A percentile compares a stretch with the other conserved stretches of the same genome.
phyloP scores from a whole-genome alignment of 2,113 vertebrate species.

The Pluvialis apricaria region DNA sequence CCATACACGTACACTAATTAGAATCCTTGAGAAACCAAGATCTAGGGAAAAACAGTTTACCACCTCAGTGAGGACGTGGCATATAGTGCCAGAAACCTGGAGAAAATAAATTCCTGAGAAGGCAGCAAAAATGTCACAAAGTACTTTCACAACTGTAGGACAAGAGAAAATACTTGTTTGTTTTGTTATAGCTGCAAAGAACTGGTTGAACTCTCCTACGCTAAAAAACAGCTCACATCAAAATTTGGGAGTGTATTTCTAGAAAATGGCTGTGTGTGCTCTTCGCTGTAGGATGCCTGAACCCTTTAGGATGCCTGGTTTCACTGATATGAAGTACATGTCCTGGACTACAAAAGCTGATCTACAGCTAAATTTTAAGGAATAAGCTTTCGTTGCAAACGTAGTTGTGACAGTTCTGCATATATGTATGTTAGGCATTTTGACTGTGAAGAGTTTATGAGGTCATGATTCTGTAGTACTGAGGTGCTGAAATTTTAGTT shows the following conservation, averaged over 20 bases:
- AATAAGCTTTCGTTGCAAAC: background rate
- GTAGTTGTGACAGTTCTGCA: background rate
- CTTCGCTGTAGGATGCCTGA: background rate
- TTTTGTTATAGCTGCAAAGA: background rate
- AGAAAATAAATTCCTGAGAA: background rate
- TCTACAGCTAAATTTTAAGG: background rate
- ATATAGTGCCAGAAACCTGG: background rate
- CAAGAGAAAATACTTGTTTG: background rate
- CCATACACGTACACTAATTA: rapidly evolving
- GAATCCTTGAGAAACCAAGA: background rate
- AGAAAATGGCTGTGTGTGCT: background rate
- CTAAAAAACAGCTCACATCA: background rate
- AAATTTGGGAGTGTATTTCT: background rate
- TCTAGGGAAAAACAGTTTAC: background rate
- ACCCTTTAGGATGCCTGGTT: background rate
- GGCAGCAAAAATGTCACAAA: background rate
- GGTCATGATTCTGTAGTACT: background rate
- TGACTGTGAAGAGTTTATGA: background rate
- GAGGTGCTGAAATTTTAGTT: background rate
- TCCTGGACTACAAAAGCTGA: background rate
- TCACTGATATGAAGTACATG: background rate
- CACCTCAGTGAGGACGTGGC: background rate
- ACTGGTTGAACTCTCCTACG: background rate
- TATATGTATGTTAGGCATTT: background rate
- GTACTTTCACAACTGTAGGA: background rate